Conservation (phyloP, 1,140 invertebrate species). For the Ceratina australensis region DNA sequence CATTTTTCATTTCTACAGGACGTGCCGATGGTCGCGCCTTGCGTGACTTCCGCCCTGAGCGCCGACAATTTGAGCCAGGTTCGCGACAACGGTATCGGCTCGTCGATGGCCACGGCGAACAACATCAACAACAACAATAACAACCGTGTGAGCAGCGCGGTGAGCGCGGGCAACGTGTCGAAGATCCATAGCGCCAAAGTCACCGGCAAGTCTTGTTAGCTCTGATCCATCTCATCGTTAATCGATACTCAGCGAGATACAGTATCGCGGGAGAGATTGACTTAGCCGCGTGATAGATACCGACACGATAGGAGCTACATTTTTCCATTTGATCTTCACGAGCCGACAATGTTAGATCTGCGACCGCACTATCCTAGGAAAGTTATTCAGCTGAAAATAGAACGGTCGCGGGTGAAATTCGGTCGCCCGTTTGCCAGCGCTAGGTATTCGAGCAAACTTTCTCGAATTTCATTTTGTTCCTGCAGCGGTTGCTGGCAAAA, state of each 20-base stretch:
- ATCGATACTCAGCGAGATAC: neutral
- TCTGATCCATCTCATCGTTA: neutral
- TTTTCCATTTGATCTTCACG: neutral
- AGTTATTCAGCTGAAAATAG: constrained; percentile 48
- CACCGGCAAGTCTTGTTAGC: constrained; percentile 59
- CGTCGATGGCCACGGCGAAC: constrained; percentile 51
- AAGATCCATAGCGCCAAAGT: constrained; percentile 70
- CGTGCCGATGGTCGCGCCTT: constrained; percentile 67
- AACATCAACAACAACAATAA: constrained; percentile 67
- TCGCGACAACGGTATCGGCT: constrained; percentile 63
- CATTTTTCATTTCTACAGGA: constrained; percentile 57
- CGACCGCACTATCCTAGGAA: constrained; percentile 36
- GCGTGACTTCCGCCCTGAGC: constrained; percentile 73
- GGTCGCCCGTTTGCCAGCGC: constrained; percentile 21
- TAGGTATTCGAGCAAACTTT: constrained; percentile 28
- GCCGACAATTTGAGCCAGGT: constrained; percentile 73
- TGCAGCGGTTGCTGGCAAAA: neutral
- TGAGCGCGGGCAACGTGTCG: constrained; percentile 72
- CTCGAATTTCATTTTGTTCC: constrained; percentile 48
- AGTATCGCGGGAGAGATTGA: neutral
- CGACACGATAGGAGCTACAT: too few relatives aligned
- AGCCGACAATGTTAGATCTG: constrained; percentile 16
- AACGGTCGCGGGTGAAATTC: constrained; percentile 46
- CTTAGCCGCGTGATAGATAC: too few relatives aligned
- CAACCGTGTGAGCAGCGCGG: constrained; percentile 68